These are phyloP conservation scores for Thysanoteuthis rhombus DNA, from an alignment of 2,888 invertebrate genomes.

Conservation along the genomic window DNA sequence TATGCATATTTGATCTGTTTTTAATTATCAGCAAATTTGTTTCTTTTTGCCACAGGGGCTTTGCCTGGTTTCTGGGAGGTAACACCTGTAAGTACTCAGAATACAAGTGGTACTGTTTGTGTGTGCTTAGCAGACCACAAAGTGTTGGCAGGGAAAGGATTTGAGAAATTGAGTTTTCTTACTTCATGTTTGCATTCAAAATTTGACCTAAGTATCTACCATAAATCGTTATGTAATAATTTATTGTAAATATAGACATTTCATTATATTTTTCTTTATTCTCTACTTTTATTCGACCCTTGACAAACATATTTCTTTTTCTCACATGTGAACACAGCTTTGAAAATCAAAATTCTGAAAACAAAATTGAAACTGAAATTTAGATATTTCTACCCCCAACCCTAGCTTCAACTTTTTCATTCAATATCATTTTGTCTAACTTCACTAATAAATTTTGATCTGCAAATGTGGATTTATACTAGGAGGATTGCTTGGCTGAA, in stretches of 20 bases:
- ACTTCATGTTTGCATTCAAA: slow-evolving; percentile 12
- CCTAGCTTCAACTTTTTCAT: neutral
- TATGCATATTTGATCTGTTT: neutral
- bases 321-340: neutral
- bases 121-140: neutral
- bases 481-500: neutral
- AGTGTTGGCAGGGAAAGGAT: neutral
- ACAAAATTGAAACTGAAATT: neutral
- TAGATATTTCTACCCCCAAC: neutral
- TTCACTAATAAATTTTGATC: neutral
- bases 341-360: neutral
- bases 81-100: slow-evolving; percentile 23
- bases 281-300: neutral
- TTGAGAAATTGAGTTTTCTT: neutral
- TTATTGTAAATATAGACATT: neutral
- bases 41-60: slow-evolving; percentile 17
- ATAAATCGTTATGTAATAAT: neutral
- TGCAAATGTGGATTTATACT: neutral
- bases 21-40: neutral
- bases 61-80: slow-evolving; percentile 28
- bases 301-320: neutral
- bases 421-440: neutral
- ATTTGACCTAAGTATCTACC: neutral
- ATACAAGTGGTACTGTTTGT: neutral
- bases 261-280: neutral